Conservation (phyloP, 1,140 invertebrate genomes). For the Choristoneura fumiferana region DNA sequence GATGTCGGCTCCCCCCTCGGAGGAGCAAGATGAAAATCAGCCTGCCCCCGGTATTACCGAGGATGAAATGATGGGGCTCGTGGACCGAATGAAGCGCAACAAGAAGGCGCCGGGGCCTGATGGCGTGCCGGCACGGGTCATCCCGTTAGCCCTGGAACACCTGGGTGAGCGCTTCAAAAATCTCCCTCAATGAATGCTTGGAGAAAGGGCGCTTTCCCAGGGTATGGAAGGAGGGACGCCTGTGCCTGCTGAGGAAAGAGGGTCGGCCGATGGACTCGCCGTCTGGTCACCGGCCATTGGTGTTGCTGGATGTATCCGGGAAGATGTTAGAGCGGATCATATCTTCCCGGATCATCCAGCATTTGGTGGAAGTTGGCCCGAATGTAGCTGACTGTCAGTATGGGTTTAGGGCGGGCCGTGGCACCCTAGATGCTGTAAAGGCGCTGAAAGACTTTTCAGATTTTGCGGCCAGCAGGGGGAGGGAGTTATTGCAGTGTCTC, state of each 20-base stretch:
- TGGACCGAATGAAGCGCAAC: no score
- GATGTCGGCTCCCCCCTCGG: neutral
- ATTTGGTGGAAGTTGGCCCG: neutral
- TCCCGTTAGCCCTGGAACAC: neutral
- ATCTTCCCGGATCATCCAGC: neutral
- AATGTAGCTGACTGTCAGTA: neutral
- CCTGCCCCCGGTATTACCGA: neutral
- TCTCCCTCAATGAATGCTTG: neutral
- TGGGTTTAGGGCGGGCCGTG: neutral
- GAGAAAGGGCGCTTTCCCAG: neutral
- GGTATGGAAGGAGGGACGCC: no score
- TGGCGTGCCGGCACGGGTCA: neutral
- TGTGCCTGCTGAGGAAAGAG: no score
- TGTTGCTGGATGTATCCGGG: no score
- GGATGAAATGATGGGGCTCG: neutral
- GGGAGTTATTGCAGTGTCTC: slow-evolving; percentile 23
- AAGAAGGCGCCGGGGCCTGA: neutral
- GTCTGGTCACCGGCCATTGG: no score
- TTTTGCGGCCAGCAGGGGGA: neutral
- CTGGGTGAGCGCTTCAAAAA: neutral
- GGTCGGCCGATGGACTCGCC: no score
- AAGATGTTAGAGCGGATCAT: no score
- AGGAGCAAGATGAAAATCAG: neutral
- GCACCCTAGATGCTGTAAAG: no score
- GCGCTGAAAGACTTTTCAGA: no score